A percentile compares a stretch with the other conserved stretches of the same genome.
phyloP scores from a whole-genome alignment of 2,797 vertebrate genomes.

The Ispidina picta region DNA sequence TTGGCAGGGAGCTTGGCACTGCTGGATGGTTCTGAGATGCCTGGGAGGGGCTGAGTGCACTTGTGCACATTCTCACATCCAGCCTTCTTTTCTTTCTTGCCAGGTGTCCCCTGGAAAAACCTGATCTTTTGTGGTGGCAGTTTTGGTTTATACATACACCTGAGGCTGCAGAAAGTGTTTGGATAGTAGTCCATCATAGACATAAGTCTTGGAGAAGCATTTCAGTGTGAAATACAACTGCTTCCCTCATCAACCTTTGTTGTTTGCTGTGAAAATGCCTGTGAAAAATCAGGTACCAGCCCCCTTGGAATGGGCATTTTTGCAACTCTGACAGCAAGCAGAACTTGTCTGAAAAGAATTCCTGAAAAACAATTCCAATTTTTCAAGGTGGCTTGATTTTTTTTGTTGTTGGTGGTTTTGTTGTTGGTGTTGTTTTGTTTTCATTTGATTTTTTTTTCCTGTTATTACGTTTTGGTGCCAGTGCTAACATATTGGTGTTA shows the following conservation, averaged over 20 bases:
- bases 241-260: neutral
- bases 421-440: too few relatives aligned
- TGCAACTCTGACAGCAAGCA: neutral
- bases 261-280: neutral
- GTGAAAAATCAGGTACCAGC: neutral
- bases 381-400: neutral
- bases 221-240: neutral
- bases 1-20: neutral
- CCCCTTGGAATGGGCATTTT: neutral
- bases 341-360: neutral
- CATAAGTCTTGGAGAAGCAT: neutral
- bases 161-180: neutral
- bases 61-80: neutral
- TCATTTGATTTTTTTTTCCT: neutral
- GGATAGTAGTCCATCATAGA: neutral
- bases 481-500: neutral
- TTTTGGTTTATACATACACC: neutral
- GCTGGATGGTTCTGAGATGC: neutral
- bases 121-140: neutral
- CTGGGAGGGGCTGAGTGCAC: neutral
- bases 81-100: neutral
- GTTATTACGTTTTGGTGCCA: neutral
- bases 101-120: neutral
- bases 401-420: too few relatives aligned
- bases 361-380: rapidly evolving